Percentiles rank a stretch among this genome's conserved stretches.
phyloP scores from a whole-genome alignment of 92 coral and sea anemone species.

The Blastomussa wellsi region DNA sequence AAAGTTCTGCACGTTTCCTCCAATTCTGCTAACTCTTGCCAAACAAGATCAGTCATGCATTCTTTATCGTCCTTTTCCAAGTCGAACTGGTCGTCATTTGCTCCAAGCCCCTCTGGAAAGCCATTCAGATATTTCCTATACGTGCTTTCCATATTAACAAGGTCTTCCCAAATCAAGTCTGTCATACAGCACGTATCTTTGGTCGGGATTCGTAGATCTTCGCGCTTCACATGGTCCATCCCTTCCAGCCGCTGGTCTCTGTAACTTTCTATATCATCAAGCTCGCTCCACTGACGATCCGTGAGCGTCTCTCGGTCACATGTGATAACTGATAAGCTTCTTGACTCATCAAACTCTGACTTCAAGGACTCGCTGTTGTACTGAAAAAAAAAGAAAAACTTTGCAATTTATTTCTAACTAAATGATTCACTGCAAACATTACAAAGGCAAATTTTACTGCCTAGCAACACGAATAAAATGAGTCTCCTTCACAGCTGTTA shows the following conservation, averaged over 20 bases:
- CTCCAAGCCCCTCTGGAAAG: neutral
- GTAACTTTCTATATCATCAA: slow-evolving; percentile 26
- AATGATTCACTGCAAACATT: neutral
- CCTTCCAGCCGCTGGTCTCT: slow-evolving; percentile 19
- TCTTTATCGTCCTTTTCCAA: slow-evolving; percentile 34
- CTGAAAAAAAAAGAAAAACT: neutral
- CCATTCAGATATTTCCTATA: slow-evolving; percentile 24
- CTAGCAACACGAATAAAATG: neutral
- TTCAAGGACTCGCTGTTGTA: slow-evolving; percentile 44
- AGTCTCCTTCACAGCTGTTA: neutral
- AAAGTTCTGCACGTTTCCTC: slow-evolving; percentile 50
- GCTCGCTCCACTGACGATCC: slow-evolving; percentile 27
- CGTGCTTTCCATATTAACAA: slow-evolving; percentile 48
- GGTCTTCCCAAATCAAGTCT: slow-evolving; percentile 58
- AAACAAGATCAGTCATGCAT: slow-evolving; percentile 64
- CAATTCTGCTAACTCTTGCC: slow-evolving; percentile 50
- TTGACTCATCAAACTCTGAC: slow-evolving; percentile 30
- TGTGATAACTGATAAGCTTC: slow-evolving; percentile 10
- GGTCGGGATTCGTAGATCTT: neutral
- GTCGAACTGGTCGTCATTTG: neutral
- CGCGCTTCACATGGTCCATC: neutral
- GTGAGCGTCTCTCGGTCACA: slow-evolving; percentile 45
- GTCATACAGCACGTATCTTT: slow-evolving; percentile 61
- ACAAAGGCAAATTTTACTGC: neutral
- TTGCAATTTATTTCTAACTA: neutral